These are phyloP conservation scores for Phylloscopus trochiloides DNA, from an alignment of 2,113 vertebrate genomes.

Conservation along the genomic window DNA sequence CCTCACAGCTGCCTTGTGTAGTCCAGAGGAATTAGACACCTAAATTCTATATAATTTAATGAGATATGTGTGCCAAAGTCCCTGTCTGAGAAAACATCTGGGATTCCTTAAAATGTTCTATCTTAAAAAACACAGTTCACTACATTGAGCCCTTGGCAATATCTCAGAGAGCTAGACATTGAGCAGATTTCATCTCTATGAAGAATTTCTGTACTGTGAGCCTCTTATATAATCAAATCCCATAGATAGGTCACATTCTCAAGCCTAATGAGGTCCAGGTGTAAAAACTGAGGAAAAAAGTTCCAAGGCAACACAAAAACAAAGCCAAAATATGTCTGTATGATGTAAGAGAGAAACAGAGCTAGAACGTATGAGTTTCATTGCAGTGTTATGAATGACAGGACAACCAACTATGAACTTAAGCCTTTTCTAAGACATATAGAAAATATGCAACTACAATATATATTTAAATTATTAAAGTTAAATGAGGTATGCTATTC, in stretches of 20 bases:
- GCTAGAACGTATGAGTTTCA: neutral
- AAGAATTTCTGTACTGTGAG: neutral
- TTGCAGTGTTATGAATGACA: neutral
- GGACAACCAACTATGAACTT: neutral
- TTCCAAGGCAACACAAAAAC: neutral
- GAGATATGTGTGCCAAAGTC: neutral
- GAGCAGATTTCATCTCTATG: neutral
- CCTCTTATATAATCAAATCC: neutral
- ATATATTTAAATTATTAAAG: neutral
- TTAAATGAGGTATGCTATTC: neutral
- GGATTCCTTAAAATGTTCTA: neutral
- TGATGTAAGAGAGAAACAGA: neutral
- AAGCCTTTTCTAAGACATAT: neutral
- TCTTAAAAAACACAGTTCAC: neutral
- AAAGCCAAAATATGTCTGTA: neutral
- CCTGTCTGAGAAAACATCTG: neutral
- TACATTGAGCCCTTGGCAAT: neutral
- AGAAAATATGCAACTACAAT: neutral
- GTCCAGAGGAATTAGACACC: neutral
- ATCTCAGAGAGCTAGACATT: neutral
- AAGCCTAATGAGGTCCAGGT: neutral
- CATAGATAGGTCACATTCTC: neutral
- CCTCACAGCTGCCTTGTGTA: neutral
- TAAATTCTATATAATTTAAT: neutral
- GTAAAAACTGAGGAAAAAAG: neutral